phyloP scores from a whole-genome alignment of 2,888 invertebrate species.

The Malthinus flaveolus region DNA sequence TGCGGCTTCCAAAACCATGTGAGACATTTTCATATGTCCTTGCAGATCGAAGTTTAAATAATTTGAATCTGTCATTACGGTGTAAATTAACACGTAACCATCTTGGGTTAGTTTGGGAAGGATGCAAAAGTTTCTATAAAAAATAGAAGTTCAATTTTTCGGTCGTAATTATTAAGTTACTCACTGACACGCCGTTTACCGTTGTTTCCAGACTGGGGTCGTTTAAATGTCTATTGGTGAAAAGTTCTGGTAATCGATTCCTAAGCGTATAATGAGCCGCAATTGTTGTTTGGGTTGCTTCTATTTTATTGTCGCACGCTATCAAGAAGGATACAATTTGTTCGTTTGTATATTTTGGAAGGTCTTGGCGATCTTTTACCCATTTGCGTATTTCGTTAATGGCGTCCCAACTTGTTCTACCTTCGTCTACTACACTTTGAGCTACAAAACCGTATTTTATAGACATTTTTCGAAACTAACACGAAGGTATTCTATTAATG shows the following conservation, averaged over 20 bases:
- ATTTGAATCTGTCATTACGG: slow-evolving; percentile 61
- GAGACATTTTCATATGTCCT: slow-evolving; percentile 59
- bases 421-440: slow-evolving; percentile 1
- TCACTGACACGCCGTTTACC: no score
- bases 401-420: not conserved
- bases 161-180: no score
- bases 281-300: slow-evolving; percentile 65
- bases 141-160: not conserved
- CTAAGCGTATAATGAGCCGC: slow-evolving; percentile 63
- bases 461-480: not conserved
- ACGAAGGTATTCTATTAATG: no score
- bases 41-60: slow-evolving; percentile 64
- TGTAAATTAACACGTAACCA: slow-evolving; percentile 64
- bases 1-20: slow-evolving; percentile 54
- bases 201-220: no score
- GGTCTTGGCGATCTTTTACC: slow-evolving; percentile 32
- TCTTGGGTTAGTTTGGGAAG: slow-evolving; percentile 63
- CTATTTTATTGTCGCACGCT: slow-evolving; percentile 65
- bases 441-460: slow-evolving; percentile 7
- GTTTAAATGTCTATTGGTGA: slow-evolving; percentile 51
- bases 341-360: slow-evolving; percentile 57
- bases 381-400: slow-evolving; percentile 31
- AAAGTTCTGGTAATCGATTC: slow-evolving; percentile 65
- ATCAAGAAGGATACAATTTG: slow-evolving; percentile 61
- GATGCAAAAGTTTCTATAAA: slow-evolving; percentile 45